phyloP scores from a whole-genome alignment of 2,888 invertebrate species.

The Diarsia dahlii region DNA sequence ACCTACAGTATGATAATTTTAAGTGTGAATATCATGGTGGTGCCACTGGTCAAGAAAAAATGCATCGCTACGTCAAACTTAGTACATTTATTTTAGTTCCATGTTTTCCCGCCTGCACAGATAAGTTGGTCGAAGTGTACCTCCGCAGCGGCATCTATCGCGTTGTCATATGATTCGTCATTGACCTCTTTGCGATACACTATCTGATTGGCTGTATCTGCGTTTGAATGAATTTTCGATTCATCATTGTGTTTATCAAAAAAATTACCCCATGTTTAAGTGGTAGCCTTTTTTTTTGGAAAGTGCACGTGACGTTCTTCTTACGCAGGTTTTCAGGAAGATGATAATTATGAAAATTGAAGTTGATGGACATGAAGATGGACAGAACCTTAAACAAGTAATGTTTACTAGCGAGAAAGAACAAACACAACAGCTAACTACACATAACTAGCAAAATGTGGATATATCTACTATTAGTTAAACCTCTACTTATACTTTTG shows the following conservation, averaged over 20 bases:
- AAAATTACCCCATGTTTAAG: not conserved
- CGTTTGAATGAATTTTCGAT: conserved; percentile 10
- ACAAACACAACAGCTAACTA: too few species aligned
- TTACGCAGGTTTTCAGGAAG: not conserved
- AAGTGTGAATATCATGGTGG: too few species aligned
- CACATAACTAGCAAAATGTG: not conserved
- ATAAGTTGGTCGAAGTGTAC: too few species aligned
- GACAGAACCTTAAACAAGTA: not conserved
- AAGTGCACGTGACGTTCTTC: conserved; percentile 2
- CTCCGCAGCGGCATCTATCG: not conserved
- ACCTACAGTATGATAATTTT: too few species aligned
- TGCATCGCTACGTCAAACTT: too few species aligned
- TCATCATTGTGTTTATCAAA: not conserved
- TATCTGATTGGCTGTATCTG: conserved; percentile 17
- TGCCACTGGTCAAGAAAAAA: too few species aligned
- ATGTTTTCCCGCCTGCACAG: too few species aligned
- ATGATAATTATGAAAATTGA: not conserved
- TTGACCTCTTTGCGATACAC: conserved; percentile 40
- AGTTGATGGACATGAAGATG: not conserved
- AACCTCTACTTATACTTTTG: not conserved
- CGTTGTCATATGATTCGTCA: not conserved
- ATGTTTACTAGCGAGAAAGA: too few species aligned
- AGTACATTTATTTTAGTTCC: too few species aligned
- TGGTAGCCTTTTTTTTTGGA: not conserved
- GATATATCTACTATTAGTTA: not conserved